phyloP scores from a whole-genome alignment of 2,797 vertebrate species.

The Pantherophis vulpinus region DNA sequence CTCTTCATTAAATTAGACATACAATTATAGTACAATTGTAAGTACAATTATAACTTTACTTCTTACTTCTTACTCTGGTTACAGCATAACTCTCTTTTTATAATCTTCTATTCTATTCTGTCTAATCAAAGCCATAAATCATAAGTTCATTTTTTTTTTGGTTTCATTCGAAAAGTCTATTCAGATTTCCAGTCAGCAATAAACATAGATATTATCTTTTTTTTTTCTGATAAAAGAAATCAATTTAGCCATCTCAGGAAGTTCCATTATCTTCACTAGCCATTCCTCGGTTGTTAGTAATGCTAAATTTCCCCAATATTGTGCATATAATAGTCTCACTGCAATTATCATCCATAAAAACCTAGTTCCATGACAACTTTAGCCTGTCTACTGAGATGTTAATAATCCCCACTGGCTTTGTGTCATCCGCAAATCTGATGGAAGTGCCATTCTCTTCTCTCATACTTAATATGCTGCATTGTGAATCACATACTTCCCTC shows the following conservation, averaged over 20 bases:
- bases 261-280: not conserved
- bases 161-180: not conserved
- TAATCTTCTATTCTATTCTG: not conserved
- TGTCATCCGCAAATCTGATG: not conserved
- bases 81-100: not conserved
- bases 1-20: no score
- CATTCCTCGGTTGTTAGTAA: not conserved
- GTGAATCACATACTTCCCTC: slow-evolving; percentile 14
- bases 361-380: not conserved
- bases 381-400: not conserved
- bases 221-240: not conserved
- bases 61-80: not conserved
- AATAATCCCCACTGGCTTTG: not conserved
- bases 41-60: not conserved
- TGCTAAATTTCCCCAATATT: not conserved
- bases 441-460: not conserved
- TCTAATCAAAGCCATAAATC: not conserved
- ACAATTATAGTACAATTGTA: no score
- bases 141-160: not conserved
- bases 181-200: not conserved
- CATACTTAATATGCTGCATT: not conserved
- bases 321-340: not conserved
- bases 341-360: not conserved
- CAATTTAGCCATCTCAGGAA: not conserved
- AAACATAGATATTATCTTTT: not conserved